Base-by-base conservation (phyloP, 2,113 vertebrate species). In the Anolis carolinensis region DNA sequence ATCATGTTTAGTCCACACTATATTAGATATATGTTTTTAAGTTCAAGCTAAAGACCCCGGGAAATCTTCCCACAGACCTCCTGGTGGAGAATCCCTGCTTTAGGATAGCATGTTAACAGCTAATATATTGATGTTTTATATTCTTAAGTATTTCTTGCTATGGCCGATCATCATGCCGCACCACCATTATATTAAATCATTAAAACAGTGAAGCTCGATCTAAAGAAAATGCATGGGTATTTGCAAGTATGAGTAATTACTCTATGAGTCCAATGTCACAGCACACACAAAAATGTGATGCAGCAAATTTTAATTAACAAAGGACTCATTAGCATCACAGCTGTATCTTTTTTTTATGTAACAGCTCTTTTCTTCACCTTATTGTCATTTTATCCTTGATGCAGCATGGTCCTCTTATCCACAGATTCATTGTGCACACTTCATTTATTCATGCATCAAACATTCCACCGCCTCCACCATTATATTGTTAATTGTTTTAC, bases 261-360 rank as follows among this genome's bases (percentile, higher is more conserved):
- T 80, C 68, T 73, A 36, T 27, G 36, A 34, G 68, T 80, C 52
- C 39, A 36, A 44, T 80, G 67, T 48, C 77, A 52, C 44, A 32
- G 23, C 10, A 72, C 68, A 80, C 80, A 52, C 84, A 73, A 9
- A 63, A 67, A 63, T 23, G n/a, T 39, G 68, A 77, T 44, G 44
- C 75, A 79, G 32, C 76, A 25, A n/a, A 71, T 85, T 59, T 86
- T 23, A n/a, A 86, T 67, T 63, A 62, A 36, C 76, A 63, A 86
- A 79, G 23, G 34, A 68, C 5, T 79, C 75, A 52, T 25, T 16
- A 27, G 44, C 55, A 52, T 65, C 74, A 25, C 36, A 8, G 7
- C 34, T 62, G 82, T 21, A 63, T 62, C 32, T 39, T 70, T 68
- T 67, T 68, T 44, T 14, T 70, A 10, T 23, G 9, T 30, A 34